A percentile compares a stretch with the other conserved stretches of the same genome.
Evolutionary conservation across 2,113 vertebrate genomes (phyloP).

Genomic region (Ibidorhyncha struthersii): DNA sequence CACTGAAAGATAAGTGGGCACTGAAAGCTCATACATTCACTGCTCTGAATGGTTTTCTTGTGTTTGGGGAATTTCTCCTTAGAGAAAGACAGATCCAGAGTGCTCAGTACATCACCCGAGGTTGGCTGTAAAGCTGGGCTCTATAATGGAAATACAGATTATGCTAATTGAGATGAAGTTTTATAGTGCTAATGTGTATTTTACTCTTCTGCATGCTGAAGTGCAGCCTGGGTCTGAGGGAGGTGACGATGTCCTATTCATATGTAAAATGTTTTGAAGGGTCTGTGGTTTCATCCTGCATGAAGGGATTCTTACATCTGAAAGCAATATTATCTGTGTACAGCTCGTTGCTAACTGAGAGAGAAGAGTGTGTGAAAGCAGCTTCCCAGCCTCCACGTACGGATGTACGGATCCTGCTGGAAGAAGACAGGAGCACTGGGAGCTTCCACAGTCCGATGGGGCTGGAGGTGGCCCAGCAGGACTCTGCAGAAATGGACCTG

Average conservation of each 20-base stretch:
- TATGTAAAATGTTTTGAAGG: slow-evolving; percentile 48
- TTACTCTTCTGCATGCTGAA: slow-evolving; percentile 25
- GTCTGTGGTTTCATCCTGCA: background rate
- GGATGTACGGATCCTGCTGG: background rate
- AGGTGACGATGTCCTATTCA: slow-evolving; percentile 36
- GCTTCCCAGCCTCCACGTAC: background rate
- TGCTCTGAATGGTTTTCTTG: slow-evolving; percentile 5
- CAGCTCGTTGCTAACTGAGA: background rate
- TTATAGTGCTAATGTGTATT: slow-evolving; percentile 56
- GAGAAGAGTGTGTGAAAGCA: background rate
- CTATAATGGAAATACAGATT: slow-evolving; percentile 62
- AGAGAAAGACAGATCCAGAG: background rate
- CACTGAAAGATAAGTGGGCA: background rate
- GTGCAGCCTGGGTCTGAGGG: slow-evolving; percentile 12
- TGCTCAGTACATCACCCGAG: background rate
- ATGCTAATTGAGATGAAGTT: slow-evolving; percentile 51
- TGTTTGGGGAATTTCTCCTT: background rate
- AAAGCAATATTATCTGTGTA: slow-evolving; percentile 2
- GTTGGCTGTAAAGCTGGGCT: background rate
- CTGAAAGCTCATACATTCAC: background rate
- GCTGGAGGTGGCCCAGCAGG: background rate
- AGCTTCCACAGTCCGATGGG: rapidly evolving
- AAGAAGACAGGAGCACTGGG: background rate
- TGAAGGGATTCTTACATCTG: background rate
- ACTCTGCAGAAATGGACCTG: background rate